phyloP scores from a whole-genome alignment of 2,113 vertebrate species.

The cat (Felis catus) region DNA sequence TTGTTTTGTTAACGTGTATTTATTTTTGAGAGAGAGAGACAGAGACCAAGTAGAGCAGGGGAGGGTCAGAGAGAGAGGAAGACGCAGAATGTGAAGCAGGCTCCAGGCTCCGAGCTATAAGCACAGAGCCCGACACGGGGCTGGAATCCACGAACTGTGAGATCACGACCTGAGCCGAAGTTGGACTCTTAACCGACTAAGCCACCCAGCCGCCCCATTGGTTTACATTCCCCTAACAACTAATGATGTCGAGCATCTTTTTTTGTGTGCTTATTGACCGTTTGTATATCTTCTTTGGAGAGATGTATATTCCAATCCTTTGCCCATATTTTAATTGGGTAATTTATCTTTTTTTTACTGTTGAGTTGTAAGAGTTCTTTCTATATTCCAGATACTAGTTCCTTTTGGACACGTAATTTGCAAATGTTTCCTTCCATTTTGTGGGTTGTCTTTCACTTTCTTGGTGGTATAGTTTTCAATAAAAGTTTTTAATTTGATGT shows the following conservation, averaged over 20 bases:
- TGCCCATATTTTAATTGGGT: background rate
- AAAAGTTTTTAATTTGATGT: background rate
- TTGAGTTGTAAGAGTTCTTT: background rate
- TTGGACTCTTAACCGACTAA: too few species aligned
- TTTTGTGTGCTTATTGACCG: background rate
- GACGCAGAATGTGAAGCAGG: too few species aligned
- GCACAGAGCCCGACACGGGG: too few species aligned
- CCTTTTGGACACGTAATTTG: background rate
- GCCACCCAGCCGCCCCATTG: background rate
- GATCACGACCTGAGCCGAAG: too few species aligned
- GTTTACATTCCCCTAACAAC: background rate
- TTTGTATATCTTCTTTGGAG: slow-evolving; percentile 1
- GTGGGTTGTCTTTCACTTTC: background rate
- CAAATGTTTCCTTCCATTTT: background rate
- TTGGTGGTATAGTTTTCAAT: background rate
- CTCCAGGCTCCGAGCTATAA: too few species aligned
- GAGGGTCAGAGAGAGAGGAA: too few species aligned
- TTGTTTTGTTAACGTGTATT: too few species aligned
- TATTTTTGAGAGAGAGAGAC: too few species aligned
- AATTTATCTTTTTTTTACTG: background rate
- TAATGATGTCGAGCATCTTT: background rate
- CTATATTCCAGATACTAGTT: background rate
- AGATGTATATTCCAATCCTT: background rate
- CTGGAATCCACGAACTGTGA: too few species aligned
- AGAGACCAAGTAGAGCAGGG: too few species aligned